These are phyloP conservation scores for Apeltes quadracus DNA, from an alignment of 2,113 vertebrate genomes.

Conservation along the genomic window DNA sequence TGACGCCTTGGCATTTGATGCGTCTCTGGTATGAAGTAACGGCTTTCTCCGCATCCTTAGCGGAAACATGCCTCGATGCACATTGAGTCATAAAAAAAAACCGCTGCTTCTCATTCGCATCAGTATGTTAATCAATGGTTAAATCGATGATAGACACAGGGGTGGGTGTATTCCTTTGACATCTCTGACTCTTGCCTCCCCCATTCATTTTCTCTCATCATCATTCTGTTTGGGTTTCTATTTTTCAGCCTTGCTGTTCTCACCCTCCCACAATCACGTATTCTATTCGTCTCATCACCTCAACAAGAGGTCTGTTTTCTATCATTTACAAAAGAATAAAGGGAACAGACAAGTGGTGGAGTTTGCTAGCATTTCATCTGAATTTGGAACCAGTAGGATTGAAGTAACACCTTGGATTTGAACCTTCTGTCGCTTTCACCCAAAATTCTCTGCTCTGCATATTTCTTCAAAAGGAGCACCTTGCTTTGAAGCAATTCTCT, in stretches of 20 bases:
- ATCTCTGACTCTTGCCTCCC: not conserved
- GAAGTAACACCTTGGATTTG: not conserved
- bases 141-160: not conserved
- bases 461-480: not conserved
- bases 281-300: not conserved
- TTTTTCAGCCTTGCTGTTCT: conserved; percentile 20
- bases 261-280: conserved; percentile 15
- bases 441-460: not conserved
- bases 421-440: not conserved
- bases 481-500: not conserved
- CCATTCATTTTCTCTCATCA: conserved; percentile 39
- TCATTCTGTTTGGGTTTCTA: conserved; percentile 33
- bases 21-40: not conserved
- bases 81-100: not conserved
- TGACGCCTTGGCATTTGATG: not conserved
- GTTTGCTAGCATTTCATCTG: not conserved
- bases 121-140: conserved; percentile 32
- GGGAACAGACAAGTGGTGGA: not conserved
- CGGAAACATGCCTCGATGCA: not conserved
- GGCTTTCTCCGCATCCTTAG: not conserved
- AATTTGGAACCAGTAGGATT: not conserved
- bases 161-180: conserved; percentile 27
- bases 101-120: conserved; percentile 11
- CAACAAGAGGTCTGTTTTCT: not conserved
- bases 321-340: not conserved